phyloP scores from a whole-genome alignment of 2,113 vertebrate species.

The Saccopteryx leptura region DNA sequence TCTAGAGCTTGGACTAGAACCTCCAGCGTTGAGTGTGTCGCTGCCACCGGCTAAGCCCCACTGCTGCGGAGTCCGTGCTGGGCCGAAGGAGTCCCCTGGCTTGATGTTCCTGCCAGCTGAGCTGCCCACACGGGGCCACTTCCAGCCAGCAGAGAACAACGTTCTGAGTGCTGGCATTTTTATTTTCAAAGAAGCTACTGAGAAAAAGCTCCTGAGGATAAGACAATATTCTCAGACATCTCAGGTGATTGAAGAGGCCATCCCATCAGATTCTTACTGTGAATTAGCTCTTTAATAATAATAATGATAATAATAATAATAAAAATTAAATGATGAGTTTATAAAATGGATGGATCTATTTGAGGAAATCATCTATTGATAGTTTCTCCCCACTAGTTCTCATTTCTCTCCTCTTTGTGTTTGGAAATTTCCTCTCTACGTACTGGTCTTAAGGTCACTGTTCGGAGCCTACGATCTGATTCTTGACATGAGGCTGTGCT shows the following conservation, averaged over 20 bases:
- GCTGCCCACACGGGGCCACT: neutral
- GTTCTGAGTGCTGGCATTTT: neutral
- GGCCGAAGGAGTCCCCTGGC: neutral
- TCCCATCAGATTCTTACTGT: neutral
- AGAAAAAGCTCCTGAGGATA: neutral
- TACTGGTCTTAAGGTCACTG: neutral
- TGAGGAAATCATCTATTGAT: neutral
- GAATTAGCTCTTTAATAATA: neutral
- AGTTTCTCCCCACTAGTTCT: neutral
- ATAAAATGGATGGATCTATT: neutral
- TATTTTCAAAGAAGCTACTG: neutral
- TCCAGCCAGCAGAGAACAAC: neutral
- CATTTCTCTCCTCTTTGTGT: neutral
- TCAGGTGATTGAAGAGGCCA: neutral
- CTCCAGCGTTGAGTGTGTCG: neutral
- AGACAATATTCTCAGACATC: neutral
- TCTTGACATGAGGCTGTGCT: conserved; percentile 36
- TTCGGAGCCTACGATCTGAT: neutral
- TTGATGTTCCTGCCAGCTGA: neutral
- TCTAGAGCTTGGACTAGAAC: neutral
- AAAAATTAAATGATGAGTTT: neutral
- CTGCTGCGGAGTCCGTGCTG: neutral
- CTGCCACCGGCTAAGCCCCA: neutral
- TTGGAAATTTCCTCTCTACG: neutral
- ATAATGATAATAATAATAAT: no score